Percentiles rank a stretch among this genome's conserved stretches.
phyloP scores from a whole-genome alignment of 2,888 invertebrate species.

The Serripes groenlandicus region DNA sequence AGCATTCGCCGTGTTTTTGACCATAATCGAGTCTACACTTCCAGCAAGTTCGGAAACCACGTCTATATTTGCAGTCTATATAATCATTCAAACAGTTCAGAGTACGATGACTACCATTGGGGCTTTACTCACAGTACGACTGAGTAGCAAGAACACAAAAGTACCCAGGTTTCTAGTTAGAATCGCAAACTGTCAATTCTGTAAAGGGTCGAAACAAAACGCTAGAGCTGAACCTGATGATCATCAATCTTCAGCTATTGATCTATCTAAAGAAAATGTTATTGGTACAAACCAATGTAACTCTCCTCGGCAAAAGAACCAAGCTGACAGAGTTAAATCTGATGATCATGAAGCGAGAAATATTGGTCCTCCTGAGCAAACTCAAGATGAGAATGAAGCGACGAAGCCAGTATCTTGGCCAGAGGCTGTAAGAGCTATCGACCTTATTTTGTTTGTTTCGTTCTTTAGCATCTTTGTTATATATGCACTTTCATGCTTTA shows the following conservation, averaged over 20 bases:
- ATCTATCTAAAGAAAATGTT: not conserved
- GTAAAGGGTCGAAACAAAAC: not conserved
- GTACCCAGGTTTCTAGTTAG: not conserved
- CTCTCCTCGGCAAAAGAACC: not conserved
- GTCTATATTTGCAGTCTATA: slow-evolving; percentile 49
- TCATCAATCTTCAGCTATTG: not conserved
- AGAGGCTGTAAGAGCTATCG: slow-evolving; percentile 14
- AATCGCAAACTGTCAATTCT: not conserved
- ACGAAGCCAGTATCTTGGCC: slow-evolving; percentile 14
- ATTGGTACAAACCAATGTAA: too few species aligned
- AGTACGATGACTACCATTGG: slow-evolving; percentile 35
- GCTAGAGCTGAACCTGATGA: not conserved
- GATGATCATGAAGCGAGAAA: too few species aligned
- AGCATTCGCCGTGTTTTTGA: slow-evolving; percentile 57
- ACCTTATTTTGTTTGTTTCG: slow-evolving; percentile 15
- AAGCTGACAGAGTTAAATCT: too few species aligned
- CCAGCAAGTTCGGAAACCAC: slow-evolving; percentile 46
- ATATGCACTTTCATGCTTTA: slow-evolving; percentile 22
- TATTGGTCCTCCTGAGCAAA: not conserved
- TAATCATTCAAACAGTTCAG: slow-evolving; percentile 46
- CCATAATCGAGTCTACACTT: slow-evolving; percentile 45
- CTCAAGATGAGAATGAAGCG: not conserved
- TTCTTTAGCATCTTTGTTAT: slow-evolving; percentile 4
- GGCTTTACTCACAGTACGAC: slow-evolving; percentile 34
- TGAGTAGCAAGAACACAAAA: not conserved